Percentiles rank a stretch among this genome's conserved stretches.
phyloP scores from a whole-genome alignment of 2,888 invertebrate genomes.

The Punctoribates punctum region DNA sequence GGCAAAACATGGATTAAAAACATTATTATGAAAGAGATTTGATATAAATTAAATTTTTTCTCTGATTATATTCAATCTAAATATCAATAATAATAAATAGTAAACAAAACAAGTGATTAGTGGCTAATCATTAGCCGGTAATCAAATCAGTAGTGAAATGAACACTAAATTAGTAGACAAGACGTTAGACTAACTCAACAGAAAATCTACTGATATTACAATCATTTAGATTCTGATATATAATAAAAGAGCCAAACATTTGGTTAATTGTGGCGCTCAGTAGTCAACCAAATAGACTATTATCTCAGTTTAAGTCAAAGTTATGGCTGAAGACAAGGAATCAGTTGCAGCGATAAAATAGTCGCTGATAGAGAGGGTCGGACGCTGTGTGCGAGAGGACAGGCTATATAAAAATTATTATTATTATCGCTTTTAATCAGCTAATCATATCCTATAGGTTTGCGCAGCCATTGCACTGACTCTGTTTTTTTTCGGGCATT shows the following conservation, averaged over 20 bases:
- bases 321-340: constrained; percentile 16
- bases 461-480: constrained; percentile 3
- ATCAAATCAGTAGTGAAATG: constrained; percentile 1
- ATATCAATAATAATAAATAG: constrained; percentile 10
- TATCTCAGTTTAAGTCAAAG: constrained; percentile 10
- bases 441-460: constrained; percentile 22
- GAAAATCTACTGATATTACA: not conserved
- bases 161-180: not conserved
- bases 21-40: not conserved
- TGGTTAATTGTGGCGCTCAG: not conserved
- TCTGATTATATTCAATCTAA: not conserved
- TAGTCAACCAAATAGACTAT: not conserved
- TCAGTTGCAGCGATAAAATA: not conserved
- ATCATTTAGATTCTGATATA: not conserved
- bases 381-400: not conserved
- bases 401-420: constrained; percentile 12
- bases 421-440: not conserved
- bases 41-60: not conserved
- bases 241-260: not conserved
- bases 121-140: not conserved
- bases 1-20: not conserved
- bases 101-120: not conserved
- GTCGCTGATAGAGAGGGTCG: not conserved
- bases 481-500: not conserved
- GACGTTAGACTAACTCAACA: not conserved